phyloP scores from a whole-genome alignment of 2,113 vertebrate genomes.

The Neotoma lepida region DNA sequence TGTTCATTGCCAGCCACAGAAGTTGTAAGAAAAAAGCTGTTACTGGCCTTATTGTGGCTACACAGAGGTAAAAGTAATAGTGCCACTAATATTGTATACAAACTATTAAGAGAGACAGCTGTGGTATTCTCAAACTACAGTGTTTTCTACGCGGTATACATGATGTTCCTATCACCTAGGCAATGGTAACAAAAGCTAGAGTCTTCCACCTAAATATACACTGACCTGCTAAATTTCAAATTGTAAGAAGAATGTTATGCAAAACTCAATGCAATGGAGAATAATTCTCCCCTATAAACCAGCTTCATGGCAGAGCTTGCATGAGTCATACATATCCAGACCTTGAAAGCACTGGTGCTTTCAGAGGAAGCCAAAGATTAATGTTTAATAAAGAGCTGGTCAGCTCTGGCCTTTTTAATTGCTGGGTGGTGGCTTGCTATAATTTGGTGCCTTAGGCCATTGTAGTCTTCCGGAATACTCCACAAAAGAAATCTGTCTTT shows the following conservation, averaged over 20 bases:
- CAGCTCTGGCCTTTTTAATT: conserved; percentile 84
- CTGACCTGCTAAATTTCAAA: conserved; percentile 72
- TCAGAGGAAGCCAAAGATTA: conserved; percentile 79
- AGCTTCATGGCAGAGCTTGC: conserved; percentile 63
- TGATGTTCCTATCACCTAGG: conserved; percentile 40
- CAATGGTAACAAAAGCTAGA: conserved; percentile 44
- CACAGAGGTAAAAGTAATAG: conserved; percentile 59
- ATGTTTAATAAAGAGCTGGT: conserved; percentile 83
- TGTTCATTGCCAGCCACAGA: not conserved
- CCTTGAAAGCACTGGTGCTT: conserved; percentile 65
- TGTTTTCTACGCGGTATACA: conserved; percentile 31
- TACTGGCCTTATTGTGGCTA: not conserved
- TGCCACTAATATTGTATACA: conserved; percentile 59
- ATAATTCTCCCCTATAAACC: conserved; percentile 69
- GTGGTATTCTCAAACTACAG: conserved; percentile 60
- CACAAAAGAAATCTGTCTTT: conserved; percentile 64
- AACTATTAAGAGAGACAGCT: conserved; percentile 73
- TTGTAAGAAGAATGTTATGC: conserved; percentile 71
- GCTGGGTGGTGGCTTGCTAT: conserved; percentile 72
- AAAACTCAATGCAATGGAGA: conserved; percentile 57
- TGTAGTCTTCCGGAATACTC: conserved; percentile 7
- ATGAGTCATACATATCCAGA: conserved; percentile 78
- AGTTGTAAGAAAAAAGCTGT: not conserved
- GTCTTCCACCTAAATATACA: conserved; percentile 64
- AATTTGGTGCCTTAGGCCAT: conserved; percentile 69